Evolutionary conservation across 2,888 invertebrate species (phyloP).

Genomic region (Chouioia cunea): DNA sequence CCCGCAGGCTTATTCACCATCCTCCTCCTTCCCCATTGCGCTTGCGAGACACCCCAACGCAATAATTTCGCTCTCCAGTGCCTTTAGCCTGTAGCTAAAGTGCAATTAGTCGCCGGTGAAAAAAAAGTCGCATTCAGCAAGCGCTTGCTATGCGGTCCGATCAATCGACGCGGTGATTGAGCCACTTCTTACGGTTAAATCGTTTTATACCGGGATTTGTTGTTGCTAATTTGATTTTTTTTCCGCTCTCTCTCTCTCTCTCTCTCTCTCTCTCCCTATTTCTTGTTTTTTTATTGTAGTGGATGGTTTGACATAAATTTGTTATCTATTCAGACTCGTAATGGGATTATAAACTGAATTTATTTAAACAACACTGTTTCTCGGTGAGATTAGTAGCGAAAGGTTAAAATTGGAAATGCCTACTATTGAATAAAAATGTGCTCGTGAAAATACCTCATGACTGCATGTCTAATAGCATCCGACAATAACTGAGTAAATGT

Average conservation of each 20-base stretch:
- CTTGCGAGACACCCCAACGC: slow-evolving; percentile 51
- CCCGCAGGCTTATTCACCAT: slow-evolving; percentile 16
- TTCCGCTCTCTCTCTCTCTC: slow-evolving; percentile 13
- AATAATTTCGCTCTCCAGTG: slow-evolving; percentile 56
- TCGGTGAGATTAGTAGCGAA: no score
- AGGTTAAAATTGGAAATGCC: no score
- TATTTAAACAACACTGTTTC: no score
- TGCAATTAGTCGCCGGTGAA: slow-evolving; percentile 55
- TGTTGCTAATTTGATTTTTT: slow-evolving; percentile 29
- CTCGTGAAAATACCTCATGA: no score
- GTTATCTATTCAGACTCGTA: no score
- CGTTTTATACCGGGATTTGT: slow-evolving; percentile 21
- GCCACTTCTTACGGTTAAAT: slow-evolving; percentile 27
- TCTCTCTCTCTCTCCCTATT: neutral
- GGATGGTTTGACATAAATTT: no score
- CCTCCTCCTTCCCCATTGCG: slow-evolving; percentile 29
- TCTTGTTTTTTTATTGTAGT: neutral
- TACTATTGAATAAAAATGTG: no score
- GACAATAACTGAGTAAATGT: no score
- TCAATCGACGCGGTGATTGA: slow-evolving; percentile 40
- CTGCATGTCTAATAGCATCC: no score
- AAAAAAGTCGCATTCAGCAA: slow-evolving; percentile 44
- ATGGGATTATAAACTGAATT: no score
- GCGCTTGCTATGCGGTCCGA: slow-evolving; percentile 1
- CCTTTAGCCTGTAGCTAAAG: slow-evolving; percentile 53